Evolutionary conservation across 2,113 vertebrate genomes (phyloP), one percentile per base, ranked within the genome.

Genomic region (Genyomyrus donnyi): DNA sequence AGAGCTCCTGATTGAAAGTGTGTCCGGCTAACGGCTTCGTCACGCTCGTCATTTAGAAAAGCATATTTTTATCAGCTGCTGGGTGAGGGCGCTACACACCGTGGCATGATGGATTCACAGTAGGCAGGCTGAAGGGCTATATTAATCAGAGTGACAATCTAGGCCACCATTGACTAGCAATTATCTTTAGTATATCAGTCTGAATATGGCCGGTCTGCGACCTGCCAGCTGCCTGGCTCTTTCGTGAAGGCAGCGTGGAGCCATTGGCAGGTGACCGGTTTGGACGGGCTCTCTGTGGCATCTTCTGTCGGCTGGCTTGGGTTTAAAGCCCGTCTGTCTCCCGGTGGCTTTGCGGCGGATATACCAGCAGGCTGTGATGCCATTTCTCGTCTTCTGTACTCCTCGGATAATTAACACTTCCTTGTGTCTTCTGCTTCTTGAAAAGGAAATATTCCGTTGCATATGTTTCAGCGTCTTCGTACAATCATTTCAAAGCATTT

Each of bases 71-170:
- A 80, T 24, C 66, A 56, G n/a, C 21, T 77, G 53, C 58, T 74
- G 56, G 27, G 74, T n/a, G 39, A 84, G 89, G 31, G 45, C 35
- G 24, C n/a, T 45, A 62, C 46, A 35, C 62, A 24, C 62, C 87
- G 24, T 66, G 31, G 56, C 46, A 35, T 85, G 62, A 48, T 31
- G 9, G 45, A 27, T 52, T 90, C 85, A 17, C 15, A 80, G 27
- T 15, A n/a, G 85, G 56, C 58, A 74, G 83, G n/a, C 19, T 86
- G 80, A 85, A 31, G 53, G 83, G n/a, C 89, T 15, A 24, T 77
- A 88, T 88, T 88, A 85, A 90, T 90, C 89, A 88, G 74, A 80
- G 48, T 88, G 89, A 88, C 85, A 77, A 42, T 42, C 85, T 88
- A 24, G 89, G 85, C 66, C 21, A 56, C 53, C 52, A 77, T 9